Conservation (phyloP, 2,113 vertebrate species). For the Dicerorhinus sumatrensis region DNA sequence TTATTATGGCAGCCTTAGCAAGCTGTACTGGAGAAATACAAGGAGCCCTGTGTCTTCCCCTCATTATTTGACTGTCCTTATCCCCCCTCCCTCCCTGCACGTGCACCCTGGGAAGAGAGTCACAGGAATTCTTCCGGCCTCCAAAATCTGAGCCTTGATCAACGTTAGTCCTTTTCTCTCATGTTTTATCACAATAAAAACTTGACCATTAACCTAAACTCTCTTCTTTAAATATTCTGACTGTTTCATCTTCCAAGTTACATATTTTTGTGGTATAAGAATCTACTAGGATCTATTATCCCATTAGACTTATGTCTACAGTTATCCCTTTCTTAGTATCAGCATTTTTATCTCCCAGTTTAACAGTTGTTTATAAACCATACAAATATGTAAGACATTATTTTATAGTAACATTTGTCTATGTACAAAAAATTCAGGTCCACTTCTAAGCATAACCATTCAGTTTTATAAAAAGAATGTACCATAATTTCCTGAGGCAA, state of each 20-base stretch:
- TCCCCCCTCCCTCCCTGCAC: background rate
- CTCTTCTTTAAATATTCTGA: background rate
- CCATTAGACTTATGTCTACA: background rate
- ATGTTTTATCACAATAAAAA: background rate
- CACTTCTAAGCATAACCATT: background rate
- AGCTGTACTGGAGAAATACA: background rate
- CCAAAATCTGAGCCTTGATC: background rate
- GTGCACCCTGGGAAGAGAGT: background rate
- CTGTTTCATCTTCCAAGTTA: background rate
- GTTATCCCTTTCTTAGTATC: background rate
- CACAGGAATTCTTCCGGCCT: background rate
- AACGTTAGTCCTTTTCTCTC: background rate
- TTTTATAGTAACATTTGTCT: background rate
- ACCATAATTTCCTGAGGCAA: background rate
- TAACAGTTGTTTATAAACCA: background rate
- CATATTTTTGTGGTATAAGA: background rate
- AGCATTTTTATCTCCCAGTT: background rate
- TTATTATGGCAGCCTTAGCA: background rate
- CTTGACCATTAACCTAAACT: background rate
- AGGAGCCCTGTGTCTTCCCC: background rate
- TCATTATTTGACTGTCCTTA: background rate
- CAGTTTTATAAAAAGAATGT: constrained; percentile 19
- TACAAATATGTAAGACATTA: background rate
- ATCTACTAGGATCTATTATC: background rate
- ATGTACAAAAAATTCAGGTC: background rate